Conservation (phyloP, 2,797 vertebrate species). For the Premnoplex brunnescens region DNA sequence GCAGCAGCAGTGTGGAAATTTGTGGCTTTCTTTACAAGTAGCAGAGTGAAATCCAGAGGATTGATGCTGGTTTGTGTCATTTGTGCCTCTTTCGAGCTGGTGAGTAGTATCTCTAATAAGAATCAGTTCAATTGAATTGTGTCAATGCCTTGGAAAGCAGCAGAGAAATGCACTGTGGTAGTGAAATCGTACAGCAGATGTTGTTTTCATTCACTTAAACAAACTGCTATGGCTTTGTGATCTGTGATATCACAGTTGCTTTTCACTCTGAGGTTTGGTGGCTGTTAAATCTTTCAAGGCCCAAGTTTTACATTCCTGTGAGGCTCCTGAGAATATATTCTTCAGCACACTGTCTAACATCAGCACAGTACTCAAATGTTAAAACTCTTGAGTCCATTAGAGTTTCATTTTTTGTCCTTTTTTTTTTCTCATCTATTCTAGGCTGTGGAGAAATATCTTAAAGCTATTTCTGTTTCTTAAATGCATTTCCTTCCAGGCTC, state of each 20-base stretch:
- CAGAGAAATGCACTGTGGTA: background rate
- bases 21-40: background rate
- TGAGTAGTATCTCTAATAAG: background rate
- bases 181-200: constrained; percentile 58
- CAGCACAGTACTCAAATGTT: background rate
- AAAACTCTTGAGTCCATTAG: background rate
- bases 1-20: background rate
- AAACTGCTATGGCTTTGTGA: constrained; percentile 40
- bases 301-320: background rate
- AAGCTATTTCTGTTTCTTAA: background rate
- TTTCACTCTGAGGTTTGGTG: background rate
- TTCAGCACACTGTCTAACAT: background rate
- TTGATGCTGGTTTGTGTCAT: fast-evolving
- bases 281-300: background rate
- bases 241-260: background rate
- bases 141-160: background rate
- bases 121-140: background rate
- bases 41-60: background rate
- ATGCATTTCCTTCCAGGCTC: background rate
- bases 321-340: background rate
- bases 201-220: constrained; percentile 25
- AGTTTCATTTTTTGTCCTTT: background rate
- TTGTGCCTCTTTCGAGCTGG: background rate
- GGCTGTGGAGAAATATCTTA: background rate
- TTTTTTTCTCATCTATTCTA: background rate